phyloP scores from a whole-genome alignment of 1,140 invertebrate genomes.

The Scylla paramamosain region DNA sequence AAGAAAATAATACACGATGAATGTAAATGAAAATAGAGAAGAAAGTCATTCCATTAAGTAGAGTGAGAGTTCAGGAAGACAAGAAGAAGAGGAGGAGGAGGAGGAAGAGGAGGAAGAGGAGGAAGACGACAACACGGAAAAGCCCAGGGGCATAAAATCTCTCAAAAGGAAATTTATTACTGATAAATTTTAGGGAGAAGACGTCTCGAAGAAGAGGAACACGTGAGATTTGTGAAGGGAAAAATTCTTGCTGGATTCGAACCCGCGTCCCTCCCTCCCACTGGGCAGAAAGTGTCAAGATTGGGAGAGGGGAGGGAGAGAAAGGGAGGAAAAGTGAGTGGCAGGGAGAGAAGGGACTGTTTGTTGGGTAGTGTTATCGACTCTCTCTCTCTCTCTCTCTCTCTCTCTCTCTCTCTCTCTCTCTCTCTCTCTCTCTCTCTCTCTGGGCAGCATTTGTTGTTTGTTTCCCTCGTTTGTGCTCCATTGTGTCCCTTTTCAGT shows the following conservation, averaged over 20 bases:
- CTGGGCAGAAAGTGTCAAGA: not conserved
- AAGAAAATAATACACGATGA: not conserved
- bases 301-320: not conserved
- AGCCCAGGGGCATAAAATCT: not conserved
- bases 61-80: too few species aligned
- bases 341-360: not conserved
- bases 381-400: not conserved
- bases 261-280: not conserved
- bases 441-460: not conserved
- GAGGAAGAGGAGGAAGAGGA: not conserved
- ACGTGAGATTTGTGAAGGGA: not conserved
- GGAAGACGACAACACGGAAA: not conserved
- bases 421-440: not conserved
- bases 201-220: not conserved
- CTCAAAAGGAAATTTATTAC: slow-evolving; percentile 16
- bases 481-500: too few species aligned
- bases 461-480: not conserved
- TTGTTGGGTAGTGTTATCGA: not conserved
- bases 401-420: slow-evolving; percentile 3
- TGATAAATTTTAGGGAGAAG: not conserved
- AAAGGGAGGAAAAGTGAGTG: not conserved
- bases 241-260: not conserved
- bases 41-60: not conserved
- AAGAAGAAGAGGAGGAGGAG: not conserved
- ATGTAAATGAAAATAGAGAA: not conserved